A percentile compares a stretch with the other conserved stretches of the same genome.
phyloP scores from a whole-genome alignment of 92 coral and sea anemone species.

The Zoanthus sansibaricus region DNA sequence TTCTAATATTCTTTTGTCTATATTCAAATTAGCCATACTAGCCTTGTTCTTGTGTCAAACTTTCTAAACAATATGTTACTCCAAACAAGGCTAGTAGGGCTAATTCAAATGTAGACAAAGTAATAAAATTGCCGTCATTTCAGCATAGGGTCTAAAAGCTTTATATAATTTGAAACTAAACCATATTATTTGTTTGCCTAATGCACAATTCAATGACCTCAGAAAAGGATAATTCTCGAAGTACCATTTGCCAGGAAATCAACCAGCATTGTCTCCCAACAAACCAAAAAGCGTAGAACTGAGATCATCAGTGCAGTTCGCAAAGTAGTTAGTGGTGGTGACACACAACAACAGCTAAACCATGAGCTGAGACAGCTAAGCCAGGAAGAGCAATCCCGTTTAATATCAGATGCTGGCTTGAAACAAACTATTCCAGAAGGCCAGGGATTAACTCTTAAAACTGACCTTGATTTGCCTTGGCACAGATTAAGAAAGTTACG shows the following conservation, averaged over 20 bases:
- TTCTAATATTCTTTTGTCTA: no score
- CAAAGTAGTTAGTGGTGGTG: conserved; percentile 18
- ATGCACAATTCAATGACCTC: conserved; percentile 17
- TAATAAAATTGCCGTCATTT: no score
- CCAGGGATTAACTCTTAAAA: conserved; percentile 24
- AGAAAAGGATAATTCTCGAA: conserved; percentile 7
- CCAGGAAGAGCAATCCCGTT: conserved; percentile 31
- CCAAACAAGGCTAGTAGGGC: neutral
- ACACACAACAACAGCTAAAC: conserved; percentile 25
- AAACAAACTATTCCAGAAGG: conserved; percentile 21
- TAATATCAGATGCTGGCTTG: conserved; percentile 17
- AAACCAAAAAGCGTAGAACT: conserved; percentile 29
- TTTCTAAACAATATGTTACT: no score
- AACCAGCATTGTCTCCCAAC: conserved; percentile 34
- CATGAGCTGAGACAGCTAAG: conserved; percentile 8
- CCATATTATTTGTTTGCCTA: neutral
- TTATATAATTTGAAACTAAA: neutral
- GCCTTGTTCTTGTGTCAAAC: no score
- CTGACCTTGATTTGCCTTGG: conserved; percentile 20
- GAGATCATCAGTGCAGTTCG: conserved; percentile 26
- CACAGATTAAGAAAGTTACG: conserved; percentile 21
- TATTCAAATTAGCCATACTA: no score
- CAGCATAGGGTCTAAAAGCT: neutral
- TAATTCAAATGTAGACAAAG: no score
- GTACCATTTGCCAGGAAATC: conserved; percentile 20